Evolutionary conservation across 2,113 vertebrate genomes (phyloP), one percentile per base, ranked within the genome.

Genomic region (Datnioides undecimradiatus): DNA sequence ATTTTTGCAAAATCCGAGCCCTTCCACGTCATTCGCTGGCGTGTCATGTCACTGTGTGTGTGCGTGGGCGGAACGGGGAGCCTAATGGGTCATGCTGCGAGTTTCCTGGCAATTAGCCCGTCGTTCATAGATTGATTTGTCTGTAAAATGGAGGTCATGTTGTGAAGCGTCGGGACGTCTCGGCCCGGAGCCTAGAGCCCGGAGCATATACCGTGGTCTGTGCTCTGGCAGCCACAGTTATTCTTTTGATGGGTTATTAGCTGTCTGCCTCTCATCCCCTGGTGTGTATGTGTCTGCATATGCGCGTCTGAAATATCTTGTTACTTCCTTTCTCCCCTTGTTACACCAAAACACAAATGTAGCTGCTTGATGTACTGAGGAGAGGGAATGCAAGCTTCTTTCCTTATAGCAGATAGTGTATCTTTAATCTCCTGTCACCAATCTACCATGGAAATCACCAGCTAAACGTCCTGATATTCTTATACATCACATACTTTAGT

Each of bases 211-310:
- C 40, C 19, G 59, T 77, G 71, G 83, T 88, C 54, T 68, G 40
- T 40, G 69, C 71, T 80, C 65, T 87, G 77, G 79, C 86, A 83
- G 88, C 36, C 52, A 40, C 70, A 65, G 74, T 90, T 90, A 76
- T 91, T 82, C 83, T 90, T 88, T 85, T 88, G 88, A 88, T 88
- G 86, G 79, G 81, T 87, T 91, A 88, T 89, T 90, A 88, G 55
- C 83, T 79, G 82, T 88, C 86, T 86, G 80, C 77, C 70, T 79
- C 34, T 66, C 55, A 55, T 86, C 49, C 86, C 64, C 81, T 60
- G 71, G 74, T 84, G 83, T 71, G 81, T 58, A 11, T 58, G 58
- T 66, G 81, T 82, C 59, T 82, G 83, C 25, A 57, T 73, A 36
- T 63, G 58, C 57, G 19, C 16, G 21, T 80, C 36, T 70, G 36